Percentiles rank a stretch among this genome's conserved stretches.
phyloP scores from a whole-genome alignment of 2,888 invertebrate genomes.

The Callyntrura sp. region DNA sequence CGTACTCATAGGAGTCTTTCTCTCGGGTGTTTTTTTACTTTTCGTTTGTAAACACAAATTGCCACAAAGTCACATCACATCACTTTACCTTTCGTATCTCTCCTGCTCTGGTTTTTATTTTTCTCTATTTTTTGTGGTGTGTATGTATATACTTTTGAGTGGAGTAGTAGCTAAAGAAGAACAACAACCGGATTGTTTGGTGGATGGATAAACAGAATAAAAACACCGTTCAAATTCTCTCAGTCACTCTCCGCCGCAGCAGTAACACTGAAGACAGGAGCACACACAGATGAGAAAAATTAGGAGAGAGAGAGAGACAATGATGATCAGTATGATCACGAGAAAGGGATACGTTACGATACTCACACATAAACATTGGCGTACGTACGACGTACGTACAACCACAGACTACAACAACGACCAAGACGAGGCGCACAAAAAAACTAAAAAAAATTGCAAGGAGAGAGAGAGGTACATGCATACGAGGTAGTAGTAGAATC shows the following conservation, averaged over 20 bases:
- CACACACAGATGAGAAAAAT: neutral
- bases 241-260: constrained; percentile 32
- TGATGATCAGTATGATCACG: neutral
- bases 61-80: neutral
- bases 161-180: neutral
- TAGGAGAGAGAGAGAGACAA: neutral
- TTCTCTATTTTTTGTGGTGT: no score
- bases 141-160: no score
- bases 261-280: neutral
- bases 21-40: no score
- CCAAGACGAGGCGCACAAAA: no score
- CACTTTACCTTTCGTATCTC: neutral
- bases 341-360: neutral
- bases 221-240: constrained; percentile 10
- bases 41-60: no score
- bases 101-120: neutral
- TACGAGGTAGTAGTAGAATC: no score
- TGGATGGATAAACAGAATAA: neutral
- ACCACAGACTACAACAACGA: no score
- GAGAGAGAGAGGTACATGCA: no score
- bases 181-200: neutral
- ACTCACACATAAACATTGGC: constrained; percentile 15
- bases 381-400: no score
- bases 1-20: no score
- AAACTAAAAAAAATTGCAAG: no score